Conservation (phyloP, 2,888 invertebrate species). For the Iselma pallidipennis region DNA sequence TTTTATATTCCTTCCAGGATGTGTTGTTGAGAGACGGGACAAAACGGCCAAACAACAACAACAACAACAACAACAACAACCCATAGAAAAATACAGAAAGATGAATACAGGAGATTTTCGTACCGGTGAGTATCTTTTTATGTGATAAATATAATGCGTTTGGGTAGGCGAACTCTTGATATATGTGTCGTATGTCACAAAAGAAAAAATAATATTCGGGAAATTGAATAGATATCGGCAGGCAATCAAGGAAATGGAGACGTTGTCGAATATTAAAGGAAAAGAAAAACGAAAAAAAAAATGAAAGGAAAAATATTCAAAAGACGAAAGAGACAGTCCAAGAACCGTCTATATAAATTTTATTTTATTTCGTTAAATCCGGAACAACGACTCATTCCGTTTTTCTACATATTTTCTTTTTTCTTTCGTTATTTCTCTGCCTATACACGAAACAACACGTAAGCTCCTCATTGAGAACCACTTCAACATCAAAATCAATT, state of each 20-base stretch:
- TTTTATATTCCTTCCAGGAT: not conserved
- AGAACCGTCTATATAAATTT: slow-evolving; percentile 9
- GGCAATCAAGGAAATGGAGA: slow-evolving; percentile 32
- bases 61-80: not conserved
- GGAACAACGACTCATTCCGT: not conserved
- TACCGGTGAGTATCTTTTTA: slow-evolving; percentile 27
- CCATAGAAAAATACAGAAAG: slow-evolving; percentile 13
- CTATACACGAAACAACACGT: not conserved
- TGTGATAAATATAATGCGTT: slow-evolving; percentile 29
- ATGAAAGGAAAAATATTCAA: slow-evolving; percentile 22
- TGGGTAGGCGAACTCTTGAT: slow-evolving; percentile 29
- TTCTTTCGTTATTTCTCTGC: slow-evolving; percentile 1
- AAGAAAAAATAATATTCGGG: slow-evolving; percentile 32
- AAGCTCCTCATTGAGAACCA: slow-evolving; percentile 15
- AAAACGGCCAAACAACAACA: not conserved
- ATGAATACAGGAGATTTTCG: slow-evolving; percentile 19
- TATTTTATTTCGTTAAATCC: slow-evolving; percentile 7
- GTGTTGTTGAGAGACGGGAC: too few relatives aligned
- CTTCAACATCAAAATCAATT: slow-evolving; percentile 19
- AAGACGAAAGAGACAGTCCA: slow-evolving; percentile 1
- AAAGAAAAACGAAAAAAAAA: not conserved
- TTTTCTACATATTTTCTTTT: too few relatives aligned
- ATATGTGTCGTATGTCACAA: slow-evolving; percentile 32
- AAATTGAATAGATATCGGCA: slow-evolving; percentile 36
- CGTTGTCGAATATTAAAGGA: slow-evolving; percentile 19